Evolutionary conservation across 2,797 vertebrate genomes (phyloP).

Genomic region (Choloepus didactylus): DNA sequence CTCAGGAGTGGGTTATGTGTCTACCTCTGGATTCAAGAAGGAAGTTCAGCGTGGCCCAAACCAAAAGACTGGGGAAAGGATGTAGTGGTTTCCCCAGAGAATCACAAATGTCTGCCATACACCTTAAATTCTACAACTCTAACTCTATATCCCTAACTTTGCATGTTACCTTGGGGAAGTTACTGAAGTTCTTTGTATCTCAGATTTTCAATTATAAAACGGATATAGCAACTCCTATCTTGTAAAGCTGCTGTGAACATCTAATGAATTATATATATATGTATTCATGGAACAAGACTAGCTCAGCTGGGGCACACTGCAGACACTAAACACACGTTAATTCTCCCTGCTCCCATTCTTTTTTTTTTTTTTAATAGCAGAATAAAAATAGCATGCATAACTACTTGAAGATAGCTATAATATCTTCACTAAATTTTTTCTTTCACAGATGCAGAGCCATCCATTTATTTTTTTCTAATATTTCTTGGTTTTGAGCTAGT

Average conservation of each 20-base stretch:
- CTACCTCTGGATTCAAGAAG: not conserved
- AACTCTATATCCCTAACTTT: not conserved
- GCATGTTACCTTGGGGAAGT: not conserved
- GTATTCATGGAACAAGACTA: not conserved
- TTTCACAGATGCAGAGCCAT: not conserved
- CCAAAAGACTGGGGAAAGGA: not conserved
- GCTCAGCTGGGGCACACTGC: not conserved
- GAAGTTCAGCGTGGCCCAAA: not conserved
- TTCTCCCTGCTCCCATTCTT: not conserved
- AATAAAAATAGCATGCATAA: not conserved
- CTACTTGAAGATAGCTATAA: not conserved
- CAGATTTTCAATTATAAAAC: not conserved
- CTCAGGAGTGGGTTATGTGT: not conserved
- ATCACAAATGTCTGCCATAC: not conserved
- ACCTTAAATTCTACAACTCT: not conserved
- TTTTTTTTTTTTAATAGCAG: not conserved
- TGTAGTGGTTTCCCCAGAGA: not conserved
- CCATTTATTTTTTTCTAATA: not conserved
- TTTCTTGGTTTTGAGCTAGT: not conserved
- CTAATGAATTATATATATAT: not conserved
- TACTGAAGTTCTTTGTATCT: conserved; percentile 4
- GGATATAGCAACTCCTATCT: not conserved
- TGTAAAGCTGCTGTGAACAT: not conserved
- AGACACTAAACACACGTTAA: not conserved
- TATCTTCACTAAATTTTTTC: not conserved